Percentiles rank a stretch among this genome's conserved stretches.
phyloP scores from a whole-genome alignment of 1,140 invertebrate genomes.

The Laodelphax striatellus region DNA sequence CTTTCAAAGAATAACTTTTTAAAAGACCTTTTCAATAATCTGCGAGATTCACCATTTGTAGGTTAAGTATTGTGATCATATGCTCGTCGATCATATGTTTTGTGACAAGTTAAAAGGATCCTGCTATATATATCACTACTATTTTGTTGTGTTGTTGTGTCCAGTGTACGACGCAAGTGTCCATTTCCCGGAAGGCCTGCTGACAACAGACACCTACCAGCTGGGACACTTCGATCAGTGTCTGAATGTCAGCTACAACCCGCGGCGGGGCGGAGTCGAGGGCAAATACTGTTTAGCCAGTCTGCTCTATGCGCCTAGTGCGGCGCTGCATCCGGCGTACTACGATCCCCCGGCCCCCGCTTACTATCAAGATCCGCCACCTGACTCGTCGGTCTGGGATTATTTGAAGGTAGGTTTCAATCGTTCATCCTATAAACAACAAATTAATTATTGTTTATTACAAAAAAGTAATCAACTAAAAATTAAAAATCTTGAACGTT shows the following conservation, averaged over 20 bases:
- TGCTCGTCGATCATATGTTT: too few relatives aligned
- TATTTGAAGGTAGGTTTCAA: conserved; percentile 5
- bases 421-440: too few relatives aligned
- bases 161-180: conserved; percentile 38
- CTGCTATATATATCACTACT: too few relatives aligned
- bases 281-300: conserved; percentile 11
- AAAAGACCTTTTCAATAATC: too few relatives aligned
- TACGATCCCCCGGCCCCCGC: background rate
- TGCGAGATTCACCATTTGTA: too few relatives aligned
- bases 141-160: too few relatives aligned
- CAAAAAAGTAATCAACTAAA: too few relatives aligned
- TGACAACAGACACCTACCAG: conserved; percentile 34
- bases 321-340: background rate
- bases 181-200: conserved; percentile 33
- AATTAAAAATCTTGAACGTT: too few relatives aligned
- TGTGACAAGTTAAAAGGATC: too few relatives aligned
- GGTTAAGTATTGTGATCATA: too few relatives aligned
- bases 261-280: background rate
- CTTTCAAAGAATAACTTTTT: too few relatives aligned
- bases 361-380: background rate
- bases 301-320: background rate
- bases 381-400: conserved; percentile 1
- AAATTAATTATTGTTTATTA: too few relatives aligned
- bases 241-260: conserved; percentile 17
- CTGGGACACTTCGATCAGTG: conserved; percentile 40